Conservation (phyloP, 2,113 vertebrate genomes). For the Manacus vitellinus region DNA sequence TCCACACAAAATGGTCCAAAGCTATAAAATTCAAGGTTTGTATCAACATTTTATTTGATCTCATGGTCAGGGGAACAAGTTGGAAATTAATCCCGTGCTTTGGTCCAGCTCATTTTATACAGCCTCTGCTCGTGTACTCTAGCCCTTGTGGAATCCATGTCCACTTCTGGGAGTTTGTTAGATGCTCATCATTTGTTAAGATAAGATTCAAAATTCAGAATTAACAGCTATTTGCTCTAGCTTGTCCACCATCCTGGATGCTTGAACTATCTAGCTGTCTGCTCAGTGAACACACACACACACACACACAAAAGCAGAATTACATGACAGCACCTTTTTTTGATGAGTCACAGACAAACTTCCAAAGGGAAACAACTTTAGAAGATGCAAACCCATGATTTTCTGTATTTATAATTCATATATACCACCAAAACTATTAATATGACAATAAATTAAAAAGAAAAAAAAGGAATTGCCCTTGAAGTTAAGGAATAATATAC, state of each 20-base stretch:
- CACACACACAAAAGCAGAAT: not conserved
- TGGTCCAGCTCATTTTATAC: not conserved
- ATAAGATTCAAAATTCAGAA: not conserved
- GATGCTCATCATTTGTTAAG: not conserved
- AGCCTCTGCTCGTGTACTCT: not conserved
- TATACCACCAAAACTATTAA: not conserved
- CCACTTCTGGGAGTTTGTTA: not conserved
- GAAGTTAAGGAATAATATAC: not conserved
- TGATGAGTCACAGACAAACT: not conserved
- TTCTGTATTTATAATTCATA: not conserved
- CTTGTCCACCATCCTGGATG: not conserved
- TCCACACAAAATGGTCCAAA: conserved; percentile 9
- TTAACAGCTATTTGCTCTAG: not conserved
- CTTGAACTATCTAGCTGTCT: not conserved
- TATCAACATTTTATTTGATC: not conserved
- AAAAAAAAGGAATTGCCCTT: not conserved
- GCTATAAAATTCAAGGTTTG: not conserved
- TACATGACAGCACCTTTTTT: not conserved
- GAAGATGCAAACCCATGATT: not conserved
- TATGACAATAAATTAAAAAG: not conserved
- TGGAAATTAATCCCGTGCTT: not conserved
- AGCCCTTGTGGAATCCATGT: not conserved
- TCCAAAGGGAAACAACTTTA: not conserved
- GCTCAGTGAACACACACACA: not conserved
- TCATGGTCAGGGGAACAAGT: not conserved